These are phyloP conservation scores for Aphidius ervi DNA, from an alignment of 1,140 invertebrate species.

Conservation along the genomic window DNA sequence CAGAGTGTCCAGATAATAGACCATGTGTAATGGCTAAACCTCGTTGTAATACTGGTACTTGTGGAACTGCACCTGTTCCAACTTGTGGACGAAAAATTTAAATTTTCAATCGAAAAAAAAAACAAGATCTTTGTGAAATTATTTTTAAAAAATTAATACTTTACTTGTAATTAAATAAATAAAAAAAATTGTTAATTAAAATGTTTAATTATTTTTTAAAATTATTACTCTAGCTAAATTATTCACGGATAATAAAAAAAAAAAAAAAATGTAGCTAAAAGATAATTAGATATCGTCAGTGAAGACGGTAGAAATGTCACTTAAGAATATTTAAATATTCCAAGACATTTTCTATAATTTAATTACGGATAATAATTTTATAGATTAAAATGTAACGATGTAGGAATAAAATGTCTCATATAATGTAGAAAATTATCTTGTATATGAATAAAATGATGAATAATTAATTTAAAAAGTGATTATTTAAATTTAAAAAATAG, in stretches of 20 bases:
- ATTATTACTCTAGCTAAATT: too few relatives aligned
- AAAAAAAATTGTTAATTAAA: not conserved
- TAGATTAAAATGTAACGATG: too few relatives aligned
- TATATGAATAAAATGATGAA: too few relatives aligned
- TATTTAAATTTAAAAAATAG: too few relatives aligned
- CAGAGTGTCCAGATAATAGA: slow-evolving; percentile 30
- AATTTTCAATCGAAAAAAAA: not conserved
- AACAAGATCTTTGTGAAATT: not conserved
- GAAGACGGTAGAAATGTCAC: too few relatives aligned
- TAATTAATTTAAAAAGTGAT: too few relatives aligned
- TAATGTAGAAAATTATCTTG: too few relatives aligned
- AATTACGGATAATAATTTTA: not conserved
- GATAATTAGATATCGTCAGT: too few relatives aligned
- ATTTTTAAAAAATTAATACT: not conserved
- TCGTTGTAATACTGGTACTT: slow-evolving; percentile 30
- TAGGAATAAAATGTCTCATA: too few relatives aligned
- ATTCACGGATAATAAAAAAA: too few relatives aligned
- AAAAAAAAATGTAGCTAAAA: too few relatives aligned
- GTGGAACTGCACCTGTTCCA: slow-evolving; percentile 27
- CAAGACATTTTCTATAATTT: not conserved
- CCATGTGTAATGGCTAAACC: slow-evolving; percentile 31
- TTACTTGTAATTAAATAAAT: not conserved
- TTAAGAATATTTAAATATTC: not conserved
- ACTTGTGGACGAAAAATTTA: slow-evolving; percentile 23
- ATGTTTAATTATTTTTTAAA: too few relatives aligned